Evolutionary conservation across 2,113 vertebrate species (phyloP).

Genomic region (Ornithorhynchus anatinus): DNA sequence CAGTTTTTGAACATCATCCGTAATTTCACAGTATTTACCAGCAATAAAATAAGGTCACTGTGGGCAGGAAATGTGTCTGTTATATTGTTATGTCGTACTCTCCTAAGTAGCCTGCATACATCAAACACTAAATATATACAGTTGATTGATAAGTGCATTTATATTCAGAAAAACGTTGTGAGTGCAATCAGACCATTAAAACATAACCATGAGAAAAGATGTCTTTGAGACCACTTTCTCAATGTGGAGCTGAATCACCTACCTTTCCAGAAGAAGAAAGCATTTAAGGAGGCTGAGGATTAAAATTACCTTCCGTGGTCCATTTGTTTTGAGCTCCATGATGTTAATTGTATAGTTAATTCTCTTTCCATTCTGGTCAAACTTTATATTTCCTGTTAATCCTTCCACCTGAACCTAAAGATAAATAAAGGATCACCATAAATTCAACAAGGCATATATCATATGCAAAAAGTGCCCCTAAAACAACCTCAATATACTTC

Average conservation of each 20-base stretch:
- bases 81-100: no score
- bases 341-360: constrained; percentile 97
- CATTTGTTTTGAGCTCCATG: constrained; percentile 97
- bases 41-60: background rate
- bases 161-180: background rate
- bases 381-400: constrained; percentile 96
- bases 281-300: constrained; percentile 22
- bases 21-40: constrained; percentile 17
- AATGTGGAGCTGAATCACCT: background rate
- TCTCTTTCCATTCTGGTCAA: constrained; percentile 96
- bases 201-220: background rate
- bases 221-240: background rate
- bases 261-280: constrained; percentile 27
- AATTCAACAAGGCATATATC: background rate
- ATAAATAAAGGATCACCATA: constrained; percentile 10
- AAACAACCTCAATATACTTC: background rate
- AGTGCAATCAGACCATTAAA: background rate
- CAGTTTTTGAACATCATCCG: background rate
- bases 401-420: constrained; percentile 93
- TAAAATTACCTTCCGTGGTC: constrained; percentile 91
- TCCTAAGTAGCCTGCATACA: no score
- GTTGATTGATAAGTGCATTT: no score
- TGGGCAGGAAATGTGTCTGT: constrained; percentile 2
- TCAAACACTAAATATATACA: no score
- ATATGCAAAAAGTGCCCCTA: background rate